Evolutionary conservation across 2,888 invertebrate species (phyloP).

Genomic region (Copidosoma aretas): DNA sequence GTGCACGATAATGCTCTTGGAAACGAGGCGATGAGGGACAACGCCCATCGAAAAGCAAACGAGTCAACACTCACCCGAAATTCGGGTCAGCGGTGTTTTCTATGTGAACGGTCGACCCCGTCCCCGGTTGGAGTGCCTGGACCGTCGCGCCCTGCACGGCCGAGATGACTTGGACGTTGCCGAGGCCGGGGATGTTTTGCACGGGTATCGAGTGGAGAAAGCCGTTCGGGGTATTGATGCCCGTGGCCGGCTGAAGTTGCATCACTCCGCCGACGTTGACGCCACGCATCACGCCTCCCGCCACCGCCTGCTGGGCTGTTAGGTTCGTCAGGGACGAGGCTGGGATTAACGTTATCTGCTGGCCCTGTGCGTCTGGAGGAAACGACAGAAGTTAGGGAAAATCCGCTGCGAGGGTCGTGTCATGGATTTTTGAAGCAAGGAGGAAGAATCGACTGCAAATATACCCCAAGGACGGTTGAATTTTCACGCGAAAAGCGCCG

Average conservation of each 20-base stretch:
- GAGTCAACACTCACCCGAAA: not conserved
- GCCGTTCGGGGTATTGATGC: conserved; percentile 63
- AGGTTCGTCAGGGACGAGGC: conserved; percentile 67
- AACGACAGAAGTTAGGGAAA: too few relatives aligned
- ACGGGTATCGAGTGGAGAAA: conserved; percentile 73
- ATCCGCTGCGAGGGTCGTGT: too few relatives aligned
- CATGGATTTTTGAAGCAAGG: too few relatives aligned
- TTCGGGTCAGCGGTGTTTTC: conserved; percentile 77
- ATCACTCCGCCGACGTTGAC: conserved; percentile 57
- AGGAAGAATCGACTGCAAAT: too few relatives aligned
- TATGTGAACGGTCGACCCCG: conserved; percentile 70
- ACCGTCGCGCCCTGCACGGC: conserved; percentile 64
- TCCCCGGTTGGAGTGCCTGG: conserved; percentile 58
- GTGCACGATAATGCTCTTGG: too few relatives aligned
- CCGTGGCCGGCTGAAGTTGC: conserved; percentile 65
- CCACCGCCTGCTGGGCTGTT: conserved; percentile 53
- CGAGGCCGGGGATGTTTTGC: conserved; percentile 79
- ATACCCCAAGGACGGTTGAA: too few relatives aligned
- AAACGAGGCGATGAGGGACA: too few relatives aligned
- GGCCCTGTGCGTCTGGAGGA: conserved; percentile 73
- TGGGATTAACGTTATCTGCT: conserved; percentile 86
- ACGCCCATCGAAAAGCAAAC: not conserved
- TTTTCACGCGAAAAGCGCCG: too few relatives aligned
- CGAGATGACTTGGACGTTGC: conserved; percentile 83
- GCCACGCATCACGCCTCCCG: conserved; percentile 54